Percentiles rank a stretch among this genome's conserved stretches.
Conservation (phyloP, 2,888 invertebrate genomes). For the Metopia argyrocephala region DNA sequence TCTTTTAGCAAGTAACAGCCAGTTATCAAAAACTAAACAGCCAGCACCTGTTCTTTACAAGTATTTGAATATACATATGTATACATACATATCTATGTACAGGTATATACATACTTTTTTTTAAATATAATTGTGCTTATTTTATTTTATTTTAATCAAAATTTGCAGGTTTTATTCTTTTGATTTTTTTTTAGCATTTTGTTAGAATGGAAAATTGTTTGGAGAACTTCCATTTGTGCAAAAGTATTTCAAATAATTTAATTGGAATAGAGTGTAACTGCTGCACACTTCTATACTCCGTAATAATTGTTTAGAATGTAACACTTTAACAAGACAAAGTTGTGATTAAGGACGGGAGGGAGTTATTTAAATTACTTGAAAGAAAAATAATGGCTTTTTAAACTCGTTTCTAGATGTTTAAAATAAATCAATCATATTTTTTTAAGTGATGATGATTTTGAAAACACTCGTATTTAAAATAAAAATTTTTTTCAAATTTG, state of each 20-base stretch:
- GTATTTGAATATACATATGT: too few relatives aligned
- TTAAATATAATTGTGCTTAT: too few relatives aligned
- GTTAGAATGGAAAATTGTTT: conserved; percentile 21
- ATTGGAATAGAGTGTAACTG: not conserved
- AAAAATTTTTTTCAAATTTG: not conserved
- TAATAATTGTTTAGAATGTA: not conserved
- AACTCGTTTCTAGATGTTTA: too few relatives aligned
- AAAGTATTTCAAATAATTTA: not conserved
- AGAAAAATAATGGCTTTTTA: not conserved
- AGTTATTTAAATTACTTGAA: too few relatives aligned
- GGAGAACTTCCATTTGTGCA: conserved; percentile 40
- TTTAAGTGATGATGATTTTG: too few relatives aligned
- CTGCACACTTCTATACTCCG: too few relatives aligned
- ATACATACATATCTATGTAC: too few relatives aligned
- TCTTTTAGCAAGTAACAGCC: conserved; percentile 3
- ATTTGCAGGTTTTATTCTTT: conserved; percentile 34
- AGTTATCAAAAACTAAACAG: not conserved
- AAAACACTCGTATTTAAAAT: too few relatives aligned
- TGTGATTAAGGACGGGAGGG: not conserved
- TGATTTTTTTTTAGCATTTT: not conserved
- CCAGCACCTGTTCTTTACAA: conserved; percentile 39
- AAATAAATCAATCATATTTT: too few relatives aligned
- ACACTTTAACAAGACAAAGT: not conserved
- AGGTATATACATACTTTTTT: too few relatives aligned
- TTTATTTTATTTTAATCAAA: not conserved